Percentiles rank a stretch among this genome's conserved stretches.
These are phyloP conservation scores for Parazoanthus swiftii DNA, from an alignment of 92 coral and sea anemone species.

Conservation along the genomic window DNA sequence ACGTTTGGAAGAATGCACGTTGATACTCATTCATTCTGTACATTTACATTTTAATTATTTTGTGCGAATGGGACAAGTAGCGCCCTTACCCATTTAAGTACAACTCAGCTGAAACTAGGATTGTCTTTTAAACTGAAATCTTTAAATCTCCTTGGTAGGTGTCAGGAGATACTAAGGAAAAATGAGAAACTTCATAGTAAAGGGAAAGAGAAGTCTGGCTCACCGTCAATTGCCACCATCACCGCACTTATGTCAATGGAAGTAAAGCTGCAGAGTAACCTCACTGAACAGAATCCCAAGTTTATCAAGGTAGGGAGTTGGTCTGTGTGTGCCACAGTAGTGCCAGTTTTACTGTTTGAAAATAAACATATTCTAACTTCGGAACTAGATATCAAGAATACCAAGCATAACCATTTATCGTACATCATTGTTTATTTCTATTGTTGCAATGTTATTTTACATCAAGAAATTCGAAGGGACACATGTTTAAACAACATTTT, in stretches of 20 bases:
- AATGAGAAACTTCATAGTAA: slow-evolving; percentile 61
- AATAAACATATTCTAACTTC: too few species aligned
- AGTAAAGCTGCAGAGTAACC: slow-evolving; percentile 87
- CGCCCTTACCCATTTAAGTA: too few species aligned
- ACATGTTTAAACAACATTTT: neutral
- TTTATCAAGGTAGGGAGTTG: slow-evolving; percentile 77
- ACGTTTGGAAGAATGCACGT: too few species aligned
- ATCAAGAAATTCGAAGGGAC: neutral
- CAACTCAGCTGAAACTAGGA: too few species aligned
- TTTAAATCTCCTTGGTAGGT: slow-evolving; percentile 45
- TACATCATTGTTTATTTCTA: too few species aligned
- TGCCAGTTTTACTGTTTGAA: too few species aligned
- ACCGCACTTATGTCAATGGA: slow-evolving; percentile 96
- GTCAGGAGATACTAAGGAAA: slow-evolving; percentile 68
- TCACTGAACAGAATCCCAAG: slow-evolving; percentile 92
- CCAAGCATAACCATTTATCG: too few species aligned
- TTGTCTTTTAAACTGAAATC: neutral
- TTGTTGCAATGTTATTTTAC: neutral
- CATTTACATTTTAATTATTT: too few species aligned
- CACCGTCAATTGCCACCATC: slow-evolving; percentile 74
- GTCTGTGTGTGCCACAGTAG: neutral
- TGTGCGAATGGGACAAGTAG: too few species aligned
- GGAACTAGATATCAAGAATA: too few species aligned
- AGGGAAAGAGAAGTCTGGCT: slow-evolving; percentile 63
- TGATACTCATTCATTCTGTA: too few species aligned